These are phyloP conservation scores for Eulimnadia texana DNA, from an alignment of 1,140 invertebrate genomes.

Conservation along the genomic window DNA sequence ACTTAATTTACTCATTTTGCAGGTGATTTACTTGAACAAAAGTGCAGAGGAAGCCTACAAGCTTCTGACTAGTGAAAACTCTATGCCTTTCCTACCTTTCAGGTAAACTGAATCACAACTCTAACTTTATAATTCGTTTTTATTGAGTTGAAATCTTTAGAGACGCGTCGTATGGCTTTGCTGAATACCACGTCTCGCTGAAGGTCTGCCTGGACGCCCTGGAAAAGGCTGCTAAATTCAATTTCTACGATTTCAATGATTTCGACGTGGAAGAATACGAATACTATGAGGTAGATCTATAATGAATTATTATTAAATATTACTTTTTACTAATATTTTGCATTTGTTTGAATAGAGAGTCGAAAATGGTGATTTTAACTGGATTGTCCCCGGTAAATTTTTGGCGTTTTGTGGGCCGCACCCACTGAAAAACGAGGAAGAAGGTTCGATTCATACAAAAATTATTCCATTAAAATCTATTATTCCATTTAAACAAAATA, in stretches of 20 bases:
- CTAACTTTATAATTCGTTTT: not conserved
- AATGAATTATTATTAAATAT: no score
- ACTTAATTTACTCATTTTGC: slow-evolving; percentile 16
- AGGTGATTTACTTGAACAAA: slow-evolving; percentile 83
- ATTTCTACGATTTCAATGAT: slow-evolving; percentile 87
- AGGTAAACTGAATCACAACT: slow-evolving; percentile 31
- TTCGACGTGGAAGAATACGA: slow-evolving; percentile 95
- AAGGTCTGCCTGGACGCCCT: slow-evolving; percentile 81
- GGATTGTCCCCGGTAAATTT: slow-evolving; percentile 96
- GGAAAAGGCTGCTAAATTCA: slow-evolving; percentile 67
- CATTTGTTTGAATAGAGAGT: slow-evolving; percentile 52
- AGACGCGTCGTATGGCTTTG: slow-evolving; percentile 76
- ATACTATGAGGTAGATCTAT: slow-evolving; percentile 60
- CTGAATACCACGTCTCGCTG: slow-evolving; percentile 67
- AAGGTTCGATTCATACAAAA: slow-evolving; percentile 52
- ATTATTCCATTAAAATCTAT: not conserved
- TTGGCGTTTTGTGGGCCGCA: slow-evolving; percentile 98
- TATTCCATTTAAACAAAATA: not conserved
- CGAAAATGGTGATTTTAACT: slow-evolving; percentile 97
- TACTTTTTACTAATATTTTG: not conserved
- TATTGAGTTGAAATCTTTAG: no score
- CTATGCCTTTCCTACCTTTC: slow-evolving; percentile 50
- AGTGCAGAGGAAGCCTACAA: slow-evolving; percentile 68
- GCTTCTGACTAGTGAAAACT: slow-evolving; percentile 52
- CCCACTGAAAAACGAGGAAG: slow-evolving; percentile 67